phyloP scores from a whole-genome alignment of 2,888 invertebrate species.

The Drosophila putrida region DNA sequence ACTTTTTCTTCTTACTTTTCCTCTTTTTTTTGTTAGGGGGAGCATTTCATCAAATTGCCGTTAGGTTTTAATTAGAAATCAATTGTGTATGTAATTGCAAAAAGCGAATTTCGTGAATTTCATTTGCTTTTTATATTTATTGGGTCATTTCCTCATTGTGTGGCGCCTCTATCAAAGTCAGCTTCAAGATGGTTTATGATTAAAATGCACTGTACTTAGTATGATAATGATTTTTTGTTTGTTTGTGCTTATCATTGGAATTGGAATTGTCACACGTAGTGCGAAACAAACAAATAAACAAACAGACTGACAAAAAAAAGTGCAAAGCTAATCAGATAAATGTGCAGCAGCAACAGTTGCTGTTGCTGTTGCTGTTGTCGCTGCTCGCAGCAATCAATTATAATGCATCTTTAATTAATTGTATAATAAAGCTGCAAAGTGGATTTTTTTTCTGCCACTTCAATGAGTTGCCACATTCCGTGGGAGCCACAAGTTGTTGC shows the following conservation, averaged over 20 bases:
- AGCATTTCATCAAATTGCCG: slow-evolving; percentile 43
- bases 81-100: slow-evolving; percentile 69
- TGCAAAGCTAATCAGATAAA: slow-evolving; percentile 47
- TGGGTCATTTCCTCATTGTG: slow-evolving; percentile 15
- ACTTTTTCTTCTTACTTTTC: slow-evolving; percentile 1
- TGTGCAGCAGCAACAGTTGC: slow-evolving; percentile 25
- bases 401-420: slow-evolving; percentile 61
- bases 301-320: slow-evolving; percentile 16
- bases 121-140: slow-evolving; percentile 7
- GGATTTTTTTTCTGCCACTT: not conserved
- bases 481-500: slow-evolving; percentile 43
- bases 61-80: slow-evolving; percentile 73
- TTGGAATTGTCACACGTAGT: slow-evolving; percentile 26
- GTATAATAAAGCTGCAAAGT: slow-evolving; percentile 28
- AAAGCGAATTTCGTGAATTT: slow-evolving; percentile 6
- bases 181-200: slow-evolving; percentile 16
- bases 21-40: slow-evolving; percentile 14
- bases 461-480: slow-evolving; percentile 55
- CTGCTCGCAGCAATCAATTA: slow-evolving; percentile 47
- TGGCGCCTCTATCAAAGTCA: slow-evolving; percentile 5
- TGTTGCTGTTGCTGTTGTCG: slow-evolving; percentile 13
- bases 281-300: slow-evolving; percentile 12
- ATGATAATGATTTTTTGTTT: slow-evolving; percentile 20
- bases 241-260: slow-evolving; percentile 36
- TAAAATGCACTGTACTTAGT: not conserved